Conservation (phyloP, 1,140 invertebrate species). For the Heterodera carotae region DNA sequence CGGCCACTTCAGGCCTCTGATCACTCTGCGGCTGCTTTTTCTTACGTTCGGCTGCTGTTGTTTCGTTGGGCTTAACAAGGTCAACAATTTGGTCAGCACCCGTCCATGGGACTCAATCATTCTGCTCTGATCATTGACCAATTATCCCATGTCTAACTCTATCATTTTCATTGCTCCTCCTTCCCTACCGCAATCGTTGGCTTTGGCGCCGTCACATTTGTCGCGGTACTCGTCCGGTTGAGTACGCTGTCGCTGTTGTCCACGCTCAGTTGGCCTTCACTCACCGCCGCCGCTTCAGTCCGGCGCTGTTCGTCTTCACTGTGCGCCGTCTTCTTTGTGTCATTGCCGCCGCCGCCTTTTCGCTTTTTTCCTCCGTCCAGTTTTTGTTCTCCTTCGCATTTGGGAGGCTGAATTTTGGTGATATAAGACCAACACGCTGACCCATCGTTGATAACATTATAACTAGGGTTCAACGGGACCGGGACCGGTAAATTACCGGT, state of each 20-base stretch:
- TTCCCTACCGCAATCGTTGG: too few relatives aligned
- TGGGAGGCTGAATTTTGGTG: not conserved
- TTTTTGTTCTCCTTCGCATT: constrained; percentile 1
- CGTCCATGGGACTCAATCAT: too few relatives aligned
- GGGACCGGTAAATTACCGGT: too few relatives aligned
- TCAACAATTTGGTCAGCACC: too few relatives aligned
- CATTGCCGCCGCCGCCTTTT: not conserved
- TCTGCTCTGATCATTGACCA: too few relatives aligned
- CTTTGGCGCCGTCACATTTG: not conserved
- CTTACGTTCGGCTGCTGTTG: not conserved
- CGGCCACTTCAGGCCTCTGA: not conserved
- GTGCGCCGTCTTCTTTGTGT: not conserved
- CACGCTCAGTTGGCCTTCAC: not conserved
- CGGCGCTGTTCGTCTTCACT: not conserved
- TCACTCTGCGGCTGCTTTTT: not conserved
- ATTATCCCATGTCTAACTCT: too few relatives aligned
- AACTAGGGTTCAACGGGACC: not conserved
- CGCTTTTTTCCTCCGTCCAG: not conserved
- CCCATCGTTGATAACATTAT: too few relatives aligned
- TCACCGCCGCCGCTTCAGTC: not conserved
- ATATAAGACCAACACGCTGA: too few relatives aligned
- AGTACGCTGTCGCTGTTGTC: not conserved
- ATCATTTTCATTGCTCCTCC: too few relatives aligned
- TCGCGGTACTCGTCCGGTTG: not conserved
- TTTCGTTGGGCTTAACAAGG: not conserved